Base-by-base conservation (phyloP, 2,113 vertebrate genomes). In the Aleadryas rufinucha region DNA sequence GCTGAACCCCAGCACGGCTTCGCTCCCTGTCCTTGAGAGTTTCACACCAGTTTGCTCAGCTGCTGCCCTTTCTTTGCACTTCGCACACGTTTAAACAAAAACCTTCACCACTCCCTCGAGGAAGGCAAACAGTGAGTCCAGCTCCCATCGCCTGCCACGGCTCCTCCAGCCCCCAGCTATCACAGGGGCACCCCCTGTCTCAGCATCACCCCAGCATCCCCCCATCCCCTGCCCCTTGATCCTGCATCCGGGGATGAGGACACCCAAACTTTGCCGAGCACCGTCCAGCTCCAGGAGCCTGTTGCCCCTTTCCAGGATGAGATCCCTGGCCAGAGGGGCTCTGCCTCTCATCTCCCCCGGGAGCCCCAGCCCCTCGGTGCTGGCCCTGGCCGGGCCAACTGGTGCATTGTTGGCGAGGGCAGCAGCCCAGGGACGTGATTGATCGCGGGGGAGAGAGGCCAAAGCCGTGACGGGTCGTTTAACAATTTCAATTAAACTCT, bases 401-500 rank as follows among this genome's bases (percentile, higher is more conserved):
- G 89, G 89, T 3, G 74, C 79, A 84, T 97, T 97, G 96, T 95
- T 97, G 95, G 96, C 0, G 33, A 97, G 95, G 20, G 35, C 74
- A 39, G 90, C 94, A 96, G 92, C 90, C 74, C 56, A 61, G 2
- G 80, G 90, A 89, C 44, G 39, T 94, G 97, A 97, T 97, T 97
- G 97, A 97, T 97, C 30, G 26, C 12, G 3, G 13, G 41, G 90
- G 92, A 97, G 94, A 96, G 95, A 97, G 97, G 94, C 97, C 97
- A 97, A 90, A 95, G 97, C 97, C 31, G 50, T 95, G 96, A 97
- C 68, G 89, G 97, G 96, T 97, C 90, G 63, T 93, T 97, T 97
- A 96, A 97, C 97, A 97, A 97, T 97, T 97, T 97, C 97, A 97
- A 96, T 97, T 97, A 94, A 97, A 96, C 88, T 93, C 88, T 56